Percentiles rank a stretch among this genome's conserved stretches.
Conservation (phyloP, 2,113 vertebrate species). For the Anas platyrhynchos region DNA sequence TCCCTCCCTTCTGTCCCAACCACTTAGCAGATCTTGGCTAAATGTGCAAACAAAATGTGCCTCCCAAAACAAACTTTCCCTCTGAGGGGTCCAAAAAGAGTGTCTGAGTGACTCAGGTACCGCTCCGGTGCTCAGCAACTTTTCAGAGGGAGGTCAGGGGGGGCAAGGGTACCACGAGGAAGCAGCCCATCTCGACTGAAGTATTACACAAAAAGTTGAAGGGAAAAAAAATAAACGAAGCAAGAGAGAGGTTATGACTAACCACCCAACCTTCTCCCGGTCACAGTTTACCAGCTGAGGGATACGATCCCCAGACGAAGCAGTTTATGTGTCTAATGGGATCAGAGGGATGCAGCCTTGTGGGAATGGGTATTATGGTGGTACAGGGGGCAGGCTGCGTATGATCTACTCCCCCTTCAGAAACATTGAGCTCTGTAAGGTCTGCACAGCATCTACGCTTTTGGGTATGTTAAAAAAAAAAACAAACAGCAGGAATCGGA, state of each 20-base stretch:
- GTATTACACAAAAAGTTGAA: background rate
- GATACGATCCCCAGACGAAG: background rate
- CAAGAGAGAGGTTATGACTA: background rate
- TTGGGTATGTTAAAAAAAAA: background rate
- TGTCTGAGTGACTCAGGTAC: background rate
- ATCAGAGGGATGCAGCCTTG: background rate
- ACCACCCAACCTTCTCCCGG: background rate
- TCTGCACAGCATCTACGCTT: slow-evolving; percentile 9
- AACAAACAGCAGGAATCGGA: background rate
- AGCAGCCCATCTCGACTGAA: accelerated
- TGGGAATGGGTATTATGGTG: background rate
- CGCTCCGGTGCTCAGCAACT: background rate
- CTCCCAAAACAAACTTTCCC: background rate
- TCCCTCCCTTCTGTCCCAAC: background rate
- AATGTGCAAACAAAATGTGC: background rate
- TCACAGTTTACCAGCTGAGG: background rate
- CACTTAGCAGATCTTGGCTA: background rate
- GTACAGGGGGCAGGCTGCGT: background rate
- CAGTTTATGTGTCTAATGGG: background rate
- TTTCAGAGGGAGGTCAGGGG: background rate
- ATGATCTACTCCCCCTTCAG: background rate
- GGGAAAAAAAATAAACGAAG: background rate
- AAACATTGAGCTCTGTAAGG: background rate
- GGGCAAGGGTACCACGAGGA: background rate
- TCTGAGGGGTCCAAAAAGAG: background rate